phyloP scores from a whole-genome alignment of 2,797 vertebrate species.

The Muscicapa comitata region DNA sequence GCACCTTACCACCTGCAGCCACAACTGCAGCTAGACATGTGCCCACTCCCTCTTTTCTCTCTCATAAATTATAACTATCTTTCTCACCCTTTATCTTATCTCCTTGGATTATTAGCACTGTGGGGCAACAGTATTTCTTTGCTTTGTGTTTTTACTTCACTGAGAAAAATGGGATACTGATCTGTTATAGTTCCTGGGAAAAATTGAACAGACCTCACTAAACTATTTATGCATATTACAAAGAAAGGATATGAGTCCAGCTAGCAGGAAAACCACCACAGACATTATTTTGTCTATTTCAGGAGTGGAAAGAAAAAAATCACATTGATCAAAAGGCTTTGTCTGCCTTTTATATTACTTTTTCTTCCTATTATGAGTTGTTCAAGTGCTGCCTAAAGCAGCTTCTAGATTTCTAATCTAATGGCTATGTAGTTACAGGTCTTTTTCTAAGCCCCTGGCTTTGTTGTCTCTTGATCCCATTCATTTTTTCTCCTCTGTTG shows the following conservation, averaged over 20 bases:
- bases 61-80: background rate
- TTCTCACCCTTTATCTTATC: background rate
- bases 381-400: background rate
- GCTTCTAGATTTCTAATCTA: background rate
- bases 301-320: background rate
- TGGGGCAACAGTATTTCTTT: background rate
- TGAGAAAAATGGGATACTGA: background rate
- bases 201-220: accelerated
- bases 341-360: background rate
- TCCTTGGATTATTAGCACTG: background rate
- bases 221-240: background rate
- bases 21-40: accelerated
- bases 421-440: background rate
- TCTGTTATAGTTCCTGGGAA: background rate
- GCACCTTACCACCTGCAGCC: background rate
- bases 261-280: background rate
- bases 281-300: background rate
- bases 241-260: background rate
- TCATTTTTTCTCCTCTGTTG: background rate
- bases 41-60: background rate
- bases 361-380: background rate
- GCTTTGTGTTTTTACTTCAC: background rate
- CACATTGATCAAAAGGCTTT: background rate
- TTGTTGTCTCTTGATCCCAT: background rate
- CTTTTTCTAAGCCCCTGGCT: background rate